A percentile compares a stretch with the other conserved stretches of the same genome.
Conservation (phyloP, 1,140 invertebrate genomes). For the Atta texana region DNA sequence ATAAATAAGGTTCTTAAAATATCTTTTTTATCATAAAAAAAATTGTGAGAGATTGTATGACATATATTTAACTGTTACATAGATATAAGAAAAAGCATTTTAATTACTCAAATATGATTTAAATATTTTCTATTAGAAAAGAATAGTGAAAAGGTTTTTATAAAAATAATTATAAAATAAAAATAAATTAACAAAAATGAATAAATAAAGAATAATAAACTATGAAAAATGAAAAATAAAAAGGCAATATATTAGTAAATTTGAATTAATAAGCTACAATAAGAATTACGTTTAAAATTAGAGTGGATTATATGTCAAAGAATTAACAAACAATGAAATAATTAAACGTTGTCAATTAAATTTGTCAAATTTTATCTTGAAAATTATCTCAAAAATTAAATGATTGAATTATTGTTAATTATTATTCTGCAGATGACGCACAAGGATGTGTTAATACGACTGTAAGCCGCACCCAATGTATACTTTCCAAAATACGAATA, state of each 20-base stretch:
- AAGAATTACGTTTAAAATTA: neutral
- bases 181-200: neutral
- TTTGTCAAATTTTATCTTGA: neutral
- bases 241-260: neutral
- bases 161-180: neutral
- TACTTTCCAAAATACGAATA: slow-evolving; percentile 74
- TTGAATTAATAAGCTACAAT: neutral
- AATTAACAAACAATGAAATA: neutral
- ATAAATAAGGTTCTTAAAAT: too few relatives aligned
- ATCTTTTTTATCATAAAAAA: neutral
- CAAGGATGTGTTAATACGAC: slow-evolving; percentile 3
- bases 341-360: neutral
- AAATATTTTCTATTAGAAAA: neutral
- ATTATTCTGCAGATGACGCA: neutral
- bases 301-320: neutral
- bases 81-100: too few relatives aligned
- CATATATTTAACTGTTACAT: neutral
- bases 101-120: neutral
- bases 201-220: neutral
- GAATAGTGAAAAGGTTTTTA: neutral
- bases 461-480: slow-evolving; percentile 42
- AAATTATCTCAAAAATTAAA: slow-evolving; percentile 21
- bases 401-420: neutral
- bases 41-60: neutral
- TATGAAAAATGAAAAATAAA: neutral